Conservation (phyloP, 1,140 invertebrate species). For the Acarapis woodi region DNA sequence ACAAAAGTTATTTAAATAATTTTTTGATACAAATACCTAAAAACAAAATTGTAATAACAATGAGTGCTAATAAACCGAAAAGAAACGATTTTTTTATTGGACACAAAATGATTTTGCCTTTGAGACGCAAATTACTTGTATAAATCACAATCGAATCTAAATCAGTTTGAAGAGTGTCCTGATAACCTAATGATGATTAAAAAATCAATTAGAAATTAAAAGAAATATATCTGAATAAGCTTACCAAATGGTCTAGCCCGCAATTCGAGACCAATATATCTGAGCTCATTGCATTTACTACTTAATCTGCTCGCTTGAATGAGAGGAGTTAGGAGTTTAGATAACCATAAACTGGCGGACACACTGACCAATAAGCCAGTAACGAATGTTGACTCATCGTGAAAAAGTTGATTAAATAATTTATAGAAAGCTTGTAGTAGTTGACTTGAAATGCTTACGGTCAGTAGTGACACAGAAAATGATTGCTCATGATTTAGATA, state of each 20-base stretch:
- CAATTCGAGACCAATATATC: slow-evolving; percentile 39
- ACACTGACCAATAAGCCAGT: not conserved
- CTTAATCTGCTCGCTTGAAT: slow-evolving; percentile 43
- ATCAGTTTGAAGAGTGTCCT: slow-evolving; percentile 35
- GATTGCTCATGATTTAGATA: slow-evolving; percentile 11
- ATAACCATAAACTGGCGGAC: slow-evolving; percentile 4
- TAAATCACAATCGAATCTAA: slow-evolving; percentile 42
- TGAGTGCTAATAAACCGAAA: not conserved
- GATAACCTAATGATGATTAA: too few species aligned
- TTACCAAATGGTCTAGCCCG: slow-evolving; percentile 39
- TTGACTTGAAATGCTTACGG: slow-evolving; percentile 5
- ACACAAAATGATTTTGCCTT: slow-evolving; percentile 29
- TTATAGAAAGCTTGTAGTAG: slow-evolving; percentile 1
- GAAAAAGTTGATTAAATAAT: not conserved
- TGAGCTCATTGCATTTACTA: slow-evolving; percentile 32
- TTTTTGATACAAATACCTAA: too few species aligned
- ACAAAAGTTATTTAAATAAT: too few species aligned
- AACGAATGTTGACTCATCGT: not conserved
- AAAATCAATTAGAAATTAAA: too few species aligned
- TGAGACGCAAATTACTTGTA: slow-evolving; percentile 36
- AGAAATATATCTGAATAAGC: too few species aligned
- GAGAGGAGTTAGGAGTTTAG: slow-evolving; percentile 3
- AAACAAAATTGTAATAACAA: not conserved
- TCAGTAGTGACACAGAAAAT: slow-evolving; percentile 8
- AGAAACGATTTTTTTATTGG: slow-evolving; percentile 6